A percentile compares a stretch with the other conserved stretches of the same genome.
phyloP scores from a whole-genome alignment of 2,888 invertebrate genomes.

The Frankliniella intonsa region DNA sequence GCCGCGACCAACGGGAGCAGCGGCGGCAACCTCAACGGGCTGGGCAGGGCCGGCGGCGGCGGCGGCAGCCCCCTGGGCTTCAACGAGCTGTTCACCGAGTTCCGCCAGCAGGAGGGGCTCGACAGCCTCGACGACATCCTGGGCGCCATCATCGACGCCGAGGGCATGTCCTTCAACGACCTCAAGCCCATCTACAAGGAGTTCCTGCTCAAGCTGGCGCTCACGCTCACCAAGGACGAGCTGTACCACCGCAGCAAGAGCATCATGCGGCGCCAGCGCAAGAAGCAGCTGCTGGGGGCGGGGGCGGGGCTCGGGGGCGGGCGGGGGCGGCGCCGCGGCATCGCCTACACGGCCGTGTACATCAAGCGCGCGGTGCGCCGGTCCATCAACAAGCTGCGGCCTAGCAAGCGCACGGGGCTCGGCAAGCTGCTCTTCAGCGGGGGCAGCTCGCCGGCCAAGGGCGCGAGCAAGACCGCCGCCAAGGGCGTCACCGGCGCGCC shows the following conservation, averaged over 20 bases:
- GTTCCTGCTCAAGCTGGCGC: slow-evolving; percentile 77
- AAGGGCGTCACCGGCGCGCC: background rate
- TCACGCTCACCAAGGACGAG: slow-evolving; percentile 87
- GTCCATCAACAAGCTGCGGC: slow-evolving; percentile 21
- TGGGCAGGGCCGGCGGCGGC: slow-evolving; percentile 43
- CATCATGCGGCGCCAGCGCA: slow-evolving; percentile 72
- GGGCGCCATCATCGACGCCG: slow-evolving; percentile 81
- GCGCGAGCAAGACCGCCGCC: background rate
- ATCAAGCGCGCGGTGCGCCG: slow-evolving; percentile 25
- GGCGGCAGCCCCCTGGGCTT: slow-evolving; percentile 79
- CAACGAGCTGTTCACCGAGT: slow-evolving; percentile 81
- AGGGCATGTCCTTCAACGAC: slow-evolving; percentile 91
- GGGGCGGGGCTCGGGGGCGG: background rate
- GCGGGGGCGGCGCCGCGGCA: slow-evolving; percentile 23
- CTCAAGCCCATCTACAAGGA: slow-evolving; percentile 88
- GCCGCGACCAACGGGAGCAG: background rate
- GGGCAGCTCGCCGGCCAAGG: background rate
- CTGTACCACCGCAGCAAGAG: slow-evolving; percentile 83
- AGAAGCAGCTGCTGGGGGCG: slow-evolving; percentile 3
- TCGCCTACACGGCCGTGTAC: slow-evolving; percentile 10
- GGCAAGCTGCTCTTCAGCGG: slow-evolving; percentile 17
- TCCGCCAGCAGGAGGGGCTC: slow-evolving; percentile 79
- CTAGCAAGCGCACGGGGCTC: background rate
- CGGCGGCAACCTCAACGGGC: slow-evolving; percentile 25
- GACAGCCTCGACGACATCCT: slow-evolving; percentile 84